Evolutionary conservation across 2,888 invertebrate species (phyloP).

Genomic region (Tubiluchus corallicola): DNA sequence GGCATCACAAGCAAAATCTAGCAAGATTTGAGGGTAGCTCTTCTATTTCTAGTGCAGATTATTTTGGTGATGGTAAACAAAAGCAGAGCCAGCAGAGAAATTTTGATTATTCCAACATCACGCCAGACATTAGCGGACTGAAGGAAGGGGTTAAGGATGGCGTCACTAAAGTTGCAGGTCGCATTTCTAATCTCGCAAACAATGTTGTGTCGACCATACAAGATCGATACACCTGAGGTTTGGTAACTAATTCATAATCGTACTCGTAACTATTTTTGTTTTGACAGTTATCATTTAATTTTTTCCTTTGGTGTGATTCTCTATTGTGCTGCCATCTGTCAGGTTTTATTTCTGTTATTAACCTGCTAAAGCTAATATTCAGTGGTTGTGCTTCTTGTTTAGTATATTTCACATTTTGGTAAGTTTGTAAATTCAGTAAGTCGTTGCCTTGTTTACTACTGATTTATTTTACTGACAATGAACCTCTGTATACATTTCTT

Average conservation of each 20-base stretch:
- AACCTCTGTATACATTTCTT: too few species aligned
- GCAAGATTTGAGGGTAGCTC: conserved; percentile 76
- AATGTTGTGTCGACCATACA: conserved; percentile 84
- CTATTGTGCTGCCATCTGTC: too few species aligned
- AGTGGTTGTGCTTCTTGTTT: too few species aligned
- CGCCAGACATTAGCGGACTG: conserved; percentile 76
- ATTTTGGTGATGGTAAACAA: conserved; percentile 49
- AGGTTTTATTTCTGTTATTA: too few species aligned
- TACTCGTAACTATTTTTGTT: neutral
- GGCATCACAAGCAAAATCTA: conserved; percentile 34
- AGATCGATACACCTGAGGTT: conserved; percentile 35
- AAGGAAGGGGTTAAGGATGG: conserved; percentile 91
- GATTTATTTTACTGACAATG: too few species aligned
- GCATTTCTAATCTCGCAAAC: conserved; percentile 77
- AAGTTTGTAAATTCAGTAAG: too few species aligned
- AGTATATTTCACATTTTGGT: too few species aligned
- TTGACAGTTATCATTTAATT: neutral
- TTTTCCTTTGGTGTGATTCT: neutral
- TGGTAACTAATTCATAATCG: too few species aligned
- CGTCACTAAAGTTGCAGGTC: conserved; percentile 92
- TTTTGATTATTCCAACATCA: conserved; percentile 16
- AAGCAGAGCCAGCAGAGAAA: conserved; percentile 5
- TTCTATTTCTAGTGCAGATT: conserved; percentile 89
- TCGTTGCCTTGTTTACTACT: too few species aligned
- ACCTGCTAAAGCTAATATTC: too few species aligned